Evolutionary conservation across 1,140 invertebrate genomes (phyloP), one percentile per base, ranked within the genome.

Genomic region (Polyergus mexicanus): DNA sequence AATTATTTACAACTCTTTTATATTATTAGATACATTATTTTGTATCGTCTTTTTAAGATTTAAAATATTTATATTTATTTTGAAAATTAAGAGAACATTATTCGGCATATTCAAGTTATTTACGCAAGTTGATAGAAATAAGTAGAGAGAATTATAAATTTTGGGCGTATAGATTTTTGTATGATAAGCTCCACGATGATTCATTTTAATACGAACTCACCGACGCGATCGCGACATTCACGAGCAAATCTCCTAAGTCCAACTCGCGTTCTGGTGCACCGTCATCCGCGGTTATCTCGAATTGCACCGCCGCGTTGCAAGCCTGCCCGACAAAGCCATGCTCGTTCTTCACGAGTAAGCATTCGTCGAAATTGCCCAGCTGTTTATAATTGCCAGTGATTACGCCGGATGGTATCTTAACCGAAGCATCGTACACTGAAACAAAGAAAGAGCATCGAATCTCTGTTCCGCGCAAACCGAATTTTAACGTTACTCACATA

Each of bases 341-440:
- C 35, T 77, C 83, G 51, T 78, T 94, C 62, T 89, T 87, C 7
- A 94, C 90, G 60, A 85, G 56, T 8, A 96, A 68, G 74, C 95
- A 96, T 86, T 95, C 94, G 84, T 95, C 94, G 88, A 95, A 95
- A 90, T 95, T 95, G 22, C 95, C 95, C n/a, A 95, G 90, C 68
- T 94, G 94, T 71, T 93, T 93, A 11, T 93, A 90, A 88, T 95
- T 95, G 0, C 95, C 95, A 32, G 93, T 94, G 35, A 96, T 91
- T 58, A 96, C 16, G 22, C 95, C 95, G 0, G 90, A 80, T 16
- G 95, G 92, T 35, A 95, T 90, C 85, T 95, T 95, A 10, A 94
- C 95, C 44, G 94, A 95, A 5, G 95, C 90, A 75, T 96, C 95
- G 74, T 94, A 94, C 95, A 96, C 95, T 96, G 88, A 47, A 94